Evolutionary conservation across 1,140 invertebrate genomes (phyloP), one percentile per base, ranked within the genome.

Genomic region (Nixonia krombeini): DNA sequence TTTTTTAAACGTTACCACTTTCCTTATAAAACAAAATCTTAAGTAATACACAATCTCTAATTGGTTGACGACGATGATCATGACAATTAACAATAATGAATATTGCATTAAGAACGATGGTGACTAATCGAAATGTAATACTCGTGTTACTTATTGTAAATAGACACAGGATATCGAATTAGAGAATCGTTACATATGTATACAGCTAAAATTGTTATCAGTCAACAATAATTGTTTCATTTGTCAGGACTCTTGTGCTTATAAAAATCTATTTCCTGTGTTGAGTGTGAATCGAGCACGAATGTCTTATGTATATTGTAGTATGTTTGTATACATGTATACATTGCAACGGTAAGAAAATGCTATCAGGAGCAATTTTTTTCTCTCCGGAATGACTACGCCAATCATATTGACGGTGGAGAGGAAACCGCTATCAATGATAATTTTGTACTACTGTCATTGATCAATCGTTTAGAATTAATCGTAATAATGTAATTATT

Each of bases 211-310:
- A 29, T 53, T 63, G 41, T 38, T 70, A 70, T 70, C 66, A 64
- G 66, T 70, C 66, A 63, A 69, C 50, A 59, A 63, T 52, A 64
- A 56, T 61, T 59, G 53, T 51, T 59, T 46, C 38, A 47, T 53
- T 62, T 41, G 37, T 52, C 57, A 65, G 67, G 46, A 64, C 40
- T 62, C 18, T 42, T 61, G 67, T 70, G 67, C 55, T 61, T 65
- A 70, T 70, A 65, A 70, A 70, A 70, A 65, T 70, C 57, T 65
- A 62, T 65, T 55, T 59, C 47, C 50, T 59, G 66, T 63, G 33
- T 55, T 50, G 53, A 63, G 55, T 55, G 58, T 44, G 40, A 62
- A 63, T n/a, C n/a, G n/a, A n/a, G n/a, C n/a, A n/a, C n/a, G n/a
- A n/a, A n/a, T n/a, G n/a, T n/a, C 45, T 64, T 70, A 73, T 75